Evolutionary conservation across 2,797 vertebrate genomes (phyloP).

Genomic region (Gallirallus australis): DNA sequence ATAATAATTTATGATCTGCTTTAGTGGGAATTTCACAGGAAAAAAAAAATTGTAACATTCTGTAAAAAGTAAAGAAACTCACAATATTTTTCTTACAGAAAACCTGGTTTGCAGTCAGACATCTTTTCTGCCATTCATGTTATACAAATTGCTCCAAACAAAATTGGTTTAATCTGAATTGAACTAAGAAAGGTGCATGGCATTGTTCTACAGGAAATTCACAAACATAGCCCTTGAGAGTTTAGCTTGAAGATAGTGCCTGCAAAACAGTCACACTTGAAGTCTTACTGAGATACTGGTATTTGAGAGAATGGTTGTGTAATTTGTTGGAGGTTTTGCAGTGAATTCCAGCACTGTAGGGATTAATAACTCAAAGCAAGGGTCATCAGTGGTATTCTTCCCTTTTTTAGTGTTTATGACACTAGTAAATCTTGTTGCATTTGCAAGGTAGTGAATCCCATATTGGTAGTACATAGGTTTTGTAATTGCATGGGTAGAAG

Average conservation of each 20-base stretch:
- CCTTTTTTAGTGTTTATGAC: not conserved
- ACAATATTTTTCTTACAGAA: not conserved
- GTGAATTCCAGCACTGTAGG: not conserved
- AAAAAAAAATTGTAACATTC: not conserved
- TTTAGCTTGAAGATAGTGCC: not conserved
- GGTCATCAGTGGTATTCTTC: not conserved
- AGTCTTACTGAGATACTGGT: not conserved
- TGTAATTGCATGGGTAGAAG: not conserved
- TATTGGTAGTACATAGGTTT: not conserved
- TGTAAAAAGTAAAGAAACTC: not conserved
- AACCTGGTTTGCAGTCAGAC: not conserved
- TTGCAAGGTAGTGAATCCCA: not conserved
- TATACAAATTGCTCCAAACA: not conserved
- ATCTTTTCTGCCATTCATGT: not conserved
- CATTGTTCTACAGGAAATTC: not conserved
- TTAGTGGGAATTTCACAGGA: not conserved
- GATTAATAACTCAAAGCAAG: not conserved
- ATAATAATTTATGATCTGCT: not conserved
- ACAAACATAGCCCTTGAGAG: not conserved
- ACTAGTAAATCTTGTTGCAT: not conserved
- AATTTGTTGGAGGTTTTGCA: not conserved
- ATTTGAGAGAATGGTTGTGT: not conserved
- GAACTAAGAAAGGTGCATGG: not conserved
- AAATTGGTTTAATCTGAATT: not conserved
- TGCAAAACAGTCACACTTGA: not conserved